A percentile compares a stretch with the other conserved stretches of the same genome.
Conservation (phyloP, 2,113 vertebrate species). For the Amphiprion ocellaris region DNA sequence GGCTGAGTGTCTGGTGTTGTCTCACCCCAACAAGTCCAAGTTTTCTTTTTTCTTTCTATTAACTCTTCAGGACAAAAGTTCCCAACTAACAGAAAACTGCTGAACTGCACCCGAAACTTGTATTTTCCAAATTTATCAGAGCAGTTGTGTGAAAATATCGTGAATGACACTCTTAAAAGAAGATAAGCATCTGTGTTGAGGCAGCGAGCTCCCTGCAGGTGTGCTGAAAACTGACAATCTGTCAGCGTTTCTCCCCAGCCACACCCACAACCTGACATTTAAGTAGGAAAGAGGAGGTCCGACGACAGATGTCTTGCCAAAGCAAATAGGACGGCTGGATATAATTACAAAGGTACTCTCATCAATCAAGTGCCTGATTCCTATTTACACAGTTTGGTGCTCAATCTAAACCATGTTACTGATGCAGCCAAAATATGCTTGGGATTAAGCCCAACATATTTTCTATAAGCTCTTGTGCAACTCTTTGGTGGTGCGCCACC, state of each 20-base stretch:
- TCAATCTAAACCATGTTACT: constrained; percentile 48
- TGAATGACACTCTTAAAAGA: constrained; percentile 31
- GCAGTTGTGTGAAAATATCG: constrained; percentile 9
- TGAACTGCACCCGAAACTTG: constrained; percentile 15
- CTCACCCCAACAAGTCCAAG: constrained; percentile 10
- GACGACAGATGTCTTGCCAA: constrained; percentile 80
- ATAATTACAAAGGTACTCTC: constrained; percentile 79
- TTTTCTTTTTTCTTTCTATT: background rate
- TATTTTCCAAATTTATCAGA: background rate
- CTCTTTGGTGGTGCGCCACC: background rate
- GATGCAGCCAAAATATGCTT: constrained; percentile 29
- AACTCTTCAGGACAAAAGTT: constrained; percentile 42
- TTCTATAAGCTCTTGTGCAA: constrained; percentile 35
- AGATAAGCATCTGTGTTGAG: constrained; percentile 45
- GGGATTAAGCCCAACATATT: constrained; percentile 37
- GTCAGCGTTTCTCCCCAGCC: constrained; percentile 64
- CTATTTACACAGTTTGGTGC: constrained; percentile 71
- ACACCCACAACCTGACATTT: constrained; percentile 76
- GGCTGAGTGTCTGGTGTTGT: constrained; percentile 59
- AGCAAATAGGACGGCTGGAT: constrained; percentile 75
- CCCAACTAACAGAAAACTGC: constrained; percentile 11
- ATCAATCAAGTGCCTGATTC: constrained; percentile 75
- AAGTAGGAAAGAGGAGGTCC: constrained; percentile 55
- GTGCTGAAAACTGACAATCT: constrained; percentile 75
- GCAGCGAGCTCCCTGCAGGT: constrained; percentile 73